These are phyloP conservation scores for Ectemnius cavifrons DNA, from an alignment of 2,888 invertebrate genomes.

Conservation along the genomic window DNA sequence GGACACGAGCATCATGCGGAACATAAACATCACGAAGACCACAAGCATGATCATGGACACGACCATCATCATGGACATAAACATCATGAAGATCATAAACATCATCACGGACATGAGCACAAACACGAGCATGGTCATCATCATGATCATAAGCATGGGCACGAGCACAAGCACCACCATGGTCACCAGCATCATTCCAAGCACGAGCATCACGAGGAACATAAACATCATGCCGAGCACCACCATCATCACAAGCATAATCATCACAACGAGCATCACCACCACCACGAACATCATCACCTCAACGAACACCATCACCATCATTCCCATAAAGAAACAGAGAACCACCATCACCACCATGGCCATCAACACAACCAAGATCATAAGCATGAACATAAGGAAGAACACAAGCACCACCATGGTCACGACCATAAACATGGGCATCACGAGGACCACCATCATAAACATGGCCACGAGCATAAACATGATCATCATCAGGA, in stretches of 20 bases:
- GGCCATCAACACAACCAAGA: conserved; percentile 62
- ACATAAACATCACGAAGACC: conserved; percentile 62
- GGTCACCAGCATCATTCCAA: conserved; percentile 62
- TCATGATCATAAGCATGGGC: conserved; percentile 61
- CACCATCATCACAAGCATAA: conserved; percentile 67
- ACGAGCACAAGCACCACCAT: conserved; percentile 64
- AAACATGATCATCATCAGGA: conserved; percentile 67
- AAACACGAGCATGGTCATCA: conserved; percentile 64
- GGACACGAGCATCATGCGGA: conserved; percentile 61
- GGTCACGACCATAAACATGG: conserved; percentile 65
- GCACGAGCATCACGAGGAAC: conserved; percentile 64
- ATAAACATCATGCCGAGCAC: conserved; percentile 65
- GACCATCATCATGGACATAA: conserved; percentile 59
- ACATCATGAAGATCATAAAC: conserved; percentile 62
- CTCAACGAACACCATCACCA: conserved; percentile 70
- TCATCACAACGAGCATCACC: conserved; percentile 66
- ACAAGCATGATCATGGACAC: conserved; percentile 67
- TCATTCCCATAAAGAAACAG: conserved; percentile 64
- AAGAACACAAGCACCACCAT: conserved; percentile 62
- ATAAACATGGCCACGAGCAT: conserved; percentile 60
- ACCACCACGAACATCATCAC: conserved; percentile 68
- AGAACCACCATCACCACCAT: conserved; percentile 70
- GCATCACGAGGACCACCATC: conserved; percentile 65
- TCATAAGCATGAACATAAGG: conserved; percentile 60
- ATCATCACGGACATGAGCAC: conserved; percentile 61